Base-by-base conservation (phyloP, 2,888 invertebrate species). In the Stenichneumon culpator region DNA sequence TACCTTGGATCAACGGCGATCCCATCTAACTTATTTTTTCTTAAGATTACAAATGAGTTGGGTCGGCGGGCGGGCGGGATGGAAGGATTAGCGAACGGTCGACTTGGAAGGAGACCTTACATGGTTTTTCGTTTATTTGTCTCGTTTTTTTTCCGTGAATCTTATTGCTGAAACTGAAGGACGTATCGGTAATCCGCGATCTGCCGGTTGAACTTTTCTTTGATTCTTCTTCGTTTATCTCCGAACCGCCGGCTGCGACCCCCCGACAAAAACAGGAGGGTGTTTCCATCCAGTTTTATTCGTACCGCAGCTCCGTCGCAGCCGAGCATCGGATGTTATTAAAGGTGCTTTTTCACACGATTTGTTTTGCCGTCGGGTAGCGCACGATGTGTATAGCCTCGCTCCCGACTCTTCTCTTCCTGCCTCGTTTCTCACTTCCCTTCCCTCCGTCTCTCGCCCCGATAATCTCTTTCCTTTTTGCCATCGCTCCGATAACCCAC, bases 401-500 rank as follows among this genome's bases (percentile, higher is more conserved):
- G 57, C 44, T 74, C 39, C 22, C 44, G 22, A 44, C 44, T 68
- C 74, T 25, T 65, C 25, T 16, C 25, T 36, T 68, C 60, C 69
- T 63, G 39, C 69, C 36, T 28, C 25, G 3, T 28, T 47, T 39
- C 57, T 25, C 47, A 60, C 47, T 54, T 54, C 67, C 44, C 44
- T 5, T 54, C 22, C 60, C 69, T 63, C 63, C 25, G 3, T 44
- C n/a, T 52, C 57, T 19, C 47, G 60, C 47, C 65, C 65, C 70
- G 50, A 73, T 77, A 79, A 78, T 84, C 79, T 86, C 78, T 84
- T 67, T 60, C 16, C 77, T 67, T 82, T 19, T 72, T 19, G 11
- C 57, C 22, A 19, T 19, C 78, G 52, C 54, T 68, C 22, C 68
- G 78, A 54, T 78, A 50, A 54, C 32, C 57, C 39, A 63, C 82